Base-by-base conservation (phyloP, 2,797 vertebrate genomes). In the Periophthalmus magnuspinnatus region DNA sequence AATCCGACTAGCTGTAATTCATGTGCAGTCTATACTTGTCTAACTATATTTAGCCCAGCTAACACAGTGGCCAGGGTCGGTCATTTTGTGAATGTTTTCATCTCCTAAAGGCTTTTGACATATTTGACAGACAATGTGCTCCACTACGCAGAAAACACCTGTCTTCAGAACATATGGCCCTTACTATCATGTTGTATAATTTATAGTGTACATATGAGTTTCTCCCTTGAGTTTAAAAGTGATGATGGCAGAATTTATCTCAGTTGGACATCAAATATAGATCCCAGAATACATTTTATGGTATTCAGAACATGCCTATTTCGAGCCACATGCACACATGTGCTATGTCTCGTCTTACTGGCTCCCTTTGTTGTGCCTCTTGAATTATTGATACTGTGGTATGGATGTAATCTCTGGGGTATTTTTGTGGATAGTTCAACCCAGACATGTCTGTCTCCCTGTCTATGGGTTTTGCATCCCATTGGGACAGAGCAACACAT, bases 331-430 rank as follows among this genome's bases (percentile, higher is more conserved):
- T 52, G 54, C 10, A 34, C 34, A 62, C 34, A 62, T 67, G 9
- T 76, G 55, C 33, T 41, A 24, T 57, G 47, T 78, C 57, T 85
- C 62, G 22, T n/a, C 72, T 83, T 60, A 74, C 65, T 74, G 67
- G 68, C 59, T 6, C 34, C 62, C 64, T 34, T 69, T 78, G 68
- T 79, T 81, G 66, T 67, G 69, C 71, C 65, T 72, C 55, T 67
- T 90, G 69, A 91, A 92, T 92, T 88, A 92, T 93, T 93, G 61
- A 92, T 89, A 34, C 47, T 59, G 76, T 34, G 68, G 79, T 17
- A 68, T 52, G 66, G 61, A 50, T 47, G 67, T 59, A 74, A 47
- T 88, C 86, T 84, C 83, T 77, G 58, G 83, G 75, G 85, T 71
- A 64, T 80, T 82, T 45, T 76, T 76, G 78, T 64, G 63, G 61